phyloP scores from a whole-genome alignment of 2,797 vertebrate species.

The Apodemus agrarius region DNA sequence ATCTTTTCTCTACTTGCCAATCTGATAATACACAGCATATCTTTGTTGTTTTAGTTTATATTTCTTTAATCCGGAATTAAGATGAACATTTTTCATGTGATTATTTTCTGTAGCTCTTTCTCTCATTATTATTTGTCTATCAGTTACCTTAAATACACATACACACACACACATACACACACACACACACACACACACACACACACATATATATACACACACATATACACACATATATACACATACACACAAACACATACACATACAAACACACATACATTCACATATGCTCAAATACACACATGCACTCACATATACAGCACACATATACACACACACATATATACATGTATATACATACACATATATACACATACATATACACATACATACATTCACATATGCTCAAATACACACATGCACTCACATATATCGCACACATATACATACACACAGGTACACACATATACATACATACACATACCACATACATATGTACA shows the following conservation, averaged over 20 bases:
- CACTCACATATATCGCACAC: neutral
- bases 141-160: neutral
- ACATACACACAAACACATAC: neutral
- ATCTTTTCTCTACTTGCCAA: slow-evolving; percentile 35
- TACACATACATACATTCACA: neutral
- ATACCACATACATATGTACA: neutral
- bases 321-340: neutral
- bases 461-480: neutral
- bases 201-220: neutral
- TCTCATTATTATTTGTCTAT: slow-evolving; percentile 34
- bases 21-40: slow-evolving; percentile 47
- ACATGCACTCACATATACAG: too few relatives aligned
- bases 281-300: neutral
- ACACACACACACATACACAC: neutral
- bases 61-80: slow-evolving; percentile 55
- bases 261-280: neutral
- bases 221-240: too few relatives aligned
- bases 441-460: neutral
- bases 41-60: slow-evolving; percentile 36
- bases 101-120: slow-evolving; percentile 36
- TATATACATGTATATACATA: neutral
- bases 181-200: neutral
- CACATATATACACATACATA: neutral
- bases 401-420: too few relatives aligned
- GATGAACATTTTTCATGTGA: slow-evolving; percentile 5